Evolutionary conservation across 2,888 invertebrate genomes (phyloP).

Genomic region (Bembecia ichneumoniformis): DNA sequence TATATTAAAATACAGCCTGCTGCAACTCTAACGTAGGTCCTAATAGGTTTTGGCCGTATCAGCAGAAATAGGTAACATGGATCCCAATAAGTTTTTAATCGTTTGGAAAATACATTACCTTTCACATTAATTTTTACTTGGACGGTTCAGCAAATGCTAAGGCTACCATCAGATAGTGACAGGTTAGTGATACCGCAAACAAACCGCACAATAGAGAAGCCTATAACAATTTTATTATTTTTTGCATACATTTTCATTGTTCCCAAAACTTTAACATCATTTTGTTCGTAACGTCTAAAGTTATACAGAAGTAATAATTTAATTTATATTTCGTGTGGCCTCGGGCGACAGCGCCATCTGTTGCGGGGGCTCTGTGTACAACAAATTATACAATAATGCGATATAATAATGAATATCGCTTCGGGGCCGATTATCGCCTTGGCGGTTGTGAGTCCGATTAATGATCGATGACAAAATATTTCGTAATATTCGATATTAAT

Average conservation of each 20-base stretch:
- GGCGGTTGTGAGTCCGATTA: slow-evolving; percentile 27
- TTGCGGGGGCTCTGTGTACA: slow-evolving; percentile 19
- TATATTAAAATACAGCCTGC: too few species aligned
- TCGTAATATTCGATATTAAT: slow-evolving; percentile 24
- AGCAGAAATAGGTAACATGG: too few species aligned
- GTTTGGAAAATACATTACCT: too few species aligned
- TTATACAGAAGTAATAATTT: slow-evolving; percentile 30
- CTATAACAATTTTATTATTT: not conserved
- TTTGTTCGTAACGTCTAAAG: not conserved
- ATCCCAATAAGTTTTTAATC: too few species aligned
- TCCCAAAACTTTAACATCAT: not conserved
- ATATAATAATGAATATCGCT: slow-evolving; percentile 33
- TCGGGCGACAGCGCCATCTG: slow-evolving; percentile 50
- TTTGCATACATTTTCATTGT: not conserved
- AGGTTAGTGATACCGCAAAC: not conserved
- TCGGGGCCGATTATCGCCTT: slow-evolving; percentile 26
- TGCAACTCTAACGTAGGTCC: too few species aligned
- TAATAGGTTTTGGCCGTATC: too few species aligned
- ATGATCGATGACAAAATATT: slow-evolving; percentile 27
- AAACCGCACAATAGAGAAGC: not conserved
- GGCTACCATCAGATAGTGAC: too few species aligned
- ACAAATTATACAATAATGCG: slow-evolving; percentile 21
- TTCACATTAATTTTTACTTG: too few species aligned
- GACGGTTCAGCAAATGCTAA: too few species aligned
- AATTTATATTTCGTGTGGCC: slow-evolving; percentile 44